Evolutionary conservation across 2,113 vertebrate genomes (phyloP).

Genomic region (Indicator indicator): DNA sequence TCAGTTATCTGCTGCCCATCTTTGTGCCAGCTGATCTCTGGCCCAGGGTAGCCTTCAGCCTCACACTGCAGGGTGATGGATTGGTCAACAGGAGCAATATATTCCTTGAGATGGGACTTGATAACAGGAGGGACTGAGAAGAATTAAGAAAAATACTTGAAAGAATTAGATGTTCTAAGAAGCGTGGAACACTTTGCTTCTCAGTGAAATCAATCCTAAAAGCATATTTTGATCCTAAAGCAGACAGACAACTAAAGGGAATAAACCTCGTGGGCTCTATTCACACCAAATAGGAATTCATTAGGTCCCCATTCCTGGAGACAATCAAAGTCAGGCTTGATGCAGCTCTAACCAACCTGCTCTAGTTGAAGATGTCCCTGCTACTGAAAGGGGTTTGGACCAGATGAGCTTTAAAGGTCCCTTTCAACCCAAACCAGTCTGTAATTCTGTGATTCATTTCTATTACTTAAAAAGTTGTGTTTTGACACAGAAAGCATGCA

Average conservation of each 20-base stretch:
- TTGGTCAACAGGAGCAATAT: slow-evolving; percentile 81
- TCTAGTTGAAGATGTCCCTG: too few species aligned
- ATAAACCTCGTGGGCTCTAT: background rate
- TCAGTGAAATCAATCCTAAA: background rate
- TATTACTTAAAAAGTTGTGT: background rate
- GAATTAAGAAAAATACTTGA: background rate
- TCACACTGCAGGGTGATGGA: slow-evolving; percentile 87
- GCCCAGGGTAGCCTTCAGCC: slow-evolving; percentile 83
- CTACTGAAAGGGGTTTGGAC: too few species aligned
- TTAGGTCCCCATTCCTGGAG: background rate
- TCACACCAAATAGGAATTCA: background rate
- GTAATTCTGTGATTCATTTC: background rate
- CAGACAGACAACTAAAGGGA: background rate
- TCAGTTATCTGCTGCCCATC: slow-evolving; percentile 80
- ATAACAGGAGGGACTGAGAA: slow-evolving; percentile 89
- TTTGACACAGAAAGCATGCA: background rate
- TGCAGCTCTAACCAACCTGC: too few species aligned
- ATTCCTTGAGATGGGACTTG: slow-evolving; percentile 72
- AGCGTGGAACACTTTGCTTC: background rate
- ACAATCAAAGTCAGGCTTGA: too few species aligned
- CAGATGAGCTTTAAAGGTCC: too few species aligned
- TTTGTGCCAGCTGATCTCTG: slow-evolving; percentile 88
- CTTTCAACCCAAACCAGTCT: too few species aligned
- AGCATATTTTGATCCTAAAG: background rate
- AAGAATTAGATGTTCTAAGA: background rate